Conservation (phyloP, 2,113 vertebrate genomes). For the Bucco capensis region DNA sequence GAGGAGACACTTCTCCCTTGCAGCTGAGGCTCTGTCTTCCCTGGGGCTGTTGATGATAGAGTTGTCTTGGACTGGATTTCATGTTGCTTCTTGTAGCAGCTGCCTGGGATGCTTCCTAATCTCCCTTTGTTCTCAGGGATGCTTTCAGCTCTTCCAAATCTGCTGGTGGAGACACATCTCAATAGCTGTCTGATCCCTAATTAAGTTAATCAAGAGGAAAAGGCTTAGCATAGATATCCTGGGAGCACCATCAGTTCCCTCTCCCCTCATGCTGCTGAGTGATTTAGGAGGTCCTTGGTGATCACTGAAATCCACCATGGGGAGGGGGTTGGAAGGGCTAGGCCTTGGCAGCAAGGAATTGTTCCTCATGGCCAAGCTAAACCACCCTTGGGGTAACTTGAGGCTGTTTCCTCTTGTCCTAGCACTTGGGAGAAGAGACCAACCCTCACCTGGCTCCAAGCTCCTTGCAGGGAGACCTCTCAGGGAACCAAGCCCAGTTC, state of each 20-base stretch:
- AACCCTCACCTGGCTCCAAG: too few species aligned
- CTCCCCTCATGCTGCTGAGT: too few species aligned
- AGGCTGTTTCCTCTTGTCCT: too few species aligned
- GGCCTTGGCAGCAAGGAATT: too few species aligned
- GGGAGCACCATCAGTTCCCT: not conserved
- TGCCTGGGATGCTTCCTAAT: not conserved
- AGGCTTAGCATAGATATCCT: not conserved
- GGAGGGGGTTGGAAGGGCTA: too few species aligned
- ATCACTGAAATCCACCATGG: too few species aligned
- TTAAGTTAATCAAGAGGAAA: not conserved
- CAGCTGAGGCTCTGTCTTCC: not conserved
- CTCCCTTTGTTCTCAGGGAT: not conserved
- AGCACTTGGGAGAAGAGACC: too few species aligned
- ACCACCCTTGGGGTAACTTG: too few species aligned
- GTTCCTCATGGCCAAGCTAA: too few species aligned
- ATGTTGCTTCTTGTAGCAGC: not conserved
- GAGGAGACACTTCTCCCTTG: not conserved
- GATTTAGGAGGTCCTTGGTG: not conserved
- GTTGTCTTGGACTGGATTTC: not conserved
- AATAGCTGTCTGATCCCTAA: not conserved
- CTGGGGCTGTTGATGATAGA: not conserved
- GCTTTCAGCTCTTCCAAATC: not conserved
- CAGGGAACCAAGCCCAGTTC: too few species aligned
- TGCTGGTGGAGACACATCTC: not conserved
- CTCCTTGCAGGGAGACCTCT: too few species aligned